Percentiles rank a stretch among this genome's conserved stretches.
phyloP scores from a whole-genome alignment of 2,797 vertebrate genomes.

The Agapornis canus region DNA sequence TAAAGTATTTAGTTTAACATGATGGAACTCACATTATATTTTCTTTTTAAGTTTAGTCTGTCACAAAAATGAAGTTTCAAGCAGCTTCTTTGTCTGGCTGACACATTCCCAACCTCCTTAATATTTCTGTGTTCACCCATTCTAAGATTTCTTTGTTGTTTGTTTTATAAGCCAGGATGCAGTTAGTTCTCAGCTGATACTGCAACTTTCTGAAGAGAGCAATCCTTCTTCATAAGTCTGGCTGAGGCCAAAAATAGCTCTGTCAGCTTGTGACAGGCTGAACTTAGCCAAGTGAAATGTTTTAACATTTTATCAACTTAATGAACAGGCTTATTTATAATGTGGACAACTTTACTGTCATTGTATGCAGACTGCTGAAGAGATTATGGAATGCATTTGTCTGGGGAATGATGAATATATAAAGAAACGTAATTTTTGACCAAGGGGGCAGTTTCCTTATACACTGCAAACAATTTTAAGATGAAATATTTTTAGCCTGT shows the following conservation, averaged over 20 bases:
- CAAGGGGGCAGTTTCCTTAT: not conserved
- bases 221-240: slow-evolving; percentile 38
- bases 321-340: slow-evolving; percentile 70
- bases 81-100: not conserved
- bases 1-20: not conserved
- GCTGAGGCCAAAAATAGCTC: slow-evolving; percentile 52
- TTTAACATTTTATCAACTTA: slow-evolving; percentile 66
- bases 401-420: not conserved
- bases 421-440: slow-evolving; percentile 1
- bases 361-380: slow-evolving; percentile 4
- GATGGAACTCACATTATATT: not conserved
- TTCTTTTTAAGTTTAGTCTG: not conserved
- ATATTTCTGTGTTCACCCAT: not conserved
- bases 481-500: not conserved
- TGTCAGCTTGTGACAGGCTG: slow-evolving; percentile 62
- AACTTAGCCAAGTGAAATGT: slow-evolving; percentile 63
- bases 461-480: not conserved
- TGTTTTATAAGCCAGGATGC: not conserved
- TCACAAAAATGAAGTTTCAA: slow-evolving; percentile 2
- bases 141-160: slow-evolving; percentile 29
- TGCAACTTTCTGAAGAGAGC: slow-evolving; percentile 51
- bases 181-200: slow-evolving; percentile 50
- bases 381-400: slow-evolving; percentile 29
- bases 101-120: not conserved
- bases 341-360: slow-evolving; percentile 52